Conservation (phyloP, 2,888 invertebrate species). For the Sinodicranocentrus sp. region DNA sequence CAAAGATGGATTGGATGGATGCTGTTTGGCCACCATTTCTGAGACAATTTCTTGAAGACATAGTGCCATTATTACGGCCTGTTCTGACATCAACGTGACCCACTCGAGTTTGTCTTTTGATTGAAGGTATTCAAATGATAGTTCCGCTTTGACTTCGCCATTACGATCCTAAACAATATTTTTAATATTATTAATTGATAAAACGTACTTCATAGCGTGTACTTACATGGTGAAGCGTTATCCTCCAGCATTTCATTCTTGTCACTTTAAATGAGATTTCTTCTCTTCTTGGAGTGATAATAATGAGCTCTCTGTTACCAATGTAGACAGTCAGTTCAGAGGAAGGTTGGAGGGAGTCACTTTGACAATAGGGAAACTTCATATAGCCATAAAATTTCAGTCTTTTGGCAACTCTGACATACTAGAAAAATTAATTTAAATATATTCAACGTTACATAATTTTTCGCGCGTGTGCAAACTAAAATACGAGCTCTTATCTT, state of each 20-base stretch:
- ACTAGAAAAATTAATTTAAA: slow-evolving; percentile 81
- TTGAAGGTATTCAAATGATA: slow-evolving; percentile 97
- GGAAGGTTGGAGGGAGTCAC: slow-evolving; percentile 87
- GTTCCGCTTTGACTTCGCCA: slow-evolving; percentile 80
- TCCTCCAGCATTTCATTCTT: slow-evolving; percentile 98
- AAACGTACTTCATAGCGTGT: too few relatives aligned
- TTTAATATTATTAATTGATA: neutral
- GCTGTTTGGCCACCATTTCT: slow-evolving; percentile 89
- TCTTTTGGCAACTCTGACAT: slow-evolving; percentile 88
- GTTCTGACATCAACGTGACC: slow-evolving; percentile 94
- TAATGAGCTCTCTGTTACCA: slow-evolving; percentile 91
- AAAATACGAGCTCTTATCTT: slow-evolving; percentile 54
- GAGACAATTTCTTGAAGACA: slow-evolving; percentile 97
- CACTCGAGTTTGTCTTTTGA: slow-evolving; percentile 94
- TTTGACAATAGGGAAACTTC: slow-evolving; percentile 86
- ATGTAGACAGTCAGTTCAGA: slow-evolving; percentile 87
- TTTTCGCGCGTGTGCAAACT: too few relatives aligned
- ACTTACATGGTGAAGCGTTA: slow-evolving; percentile 90
- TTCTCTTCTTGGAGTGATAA: slow-evolving; percentile 79
- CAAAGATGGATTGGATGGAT: slow-evolving; percentile 78
- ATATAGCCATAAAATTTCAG: slow-evolving; percentile 94
- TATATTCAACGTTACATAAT: too few relatives aligned
- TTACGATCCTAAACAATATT: slow-evolving; percentile 66
- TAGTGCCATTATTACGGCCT: slow-evolving; percentile 96
- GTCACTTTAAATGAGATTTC: slow-evolving; percentile 96